Percentiles rank a stretch among this genome's conserved stretches.
phyloP scores from a whole-genome alignment of 2,113 vertebrate species.

The Lethenteron camtschaticum region DNA sequence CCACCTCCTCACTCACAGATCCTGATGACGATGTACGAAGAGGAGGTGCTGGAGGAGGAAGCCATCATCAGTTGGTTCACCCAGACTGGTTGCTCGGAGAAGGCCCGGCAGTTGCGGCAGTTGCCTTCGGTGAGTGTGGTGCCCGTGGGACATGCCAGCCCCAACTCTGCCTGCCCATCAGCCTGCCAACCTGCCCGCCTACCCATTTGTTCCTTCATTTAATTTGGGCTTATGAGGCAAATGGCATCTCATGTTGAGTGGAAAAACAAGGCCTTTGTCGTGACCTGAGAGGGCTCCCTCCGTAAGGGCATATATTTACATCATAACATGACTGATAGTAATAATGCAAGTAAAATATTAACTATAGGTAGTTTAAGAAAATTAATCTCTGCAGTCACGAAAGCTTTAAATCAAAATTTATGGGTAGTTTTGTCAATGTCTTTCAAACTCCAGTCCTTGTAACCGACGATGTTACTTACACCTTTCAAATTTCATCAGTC shows the following conservation, averaged over 20 bases:
- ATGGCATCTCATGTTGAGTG: background rate
- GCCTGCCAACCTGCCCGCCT: background rate
- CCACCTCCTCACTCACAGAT: constrained; percentile 28
- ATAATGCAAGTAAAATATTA: no score
- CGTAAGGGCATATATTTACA: no score
- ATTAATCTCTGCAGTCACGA: no score
- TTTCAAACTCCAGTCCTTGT: no score
- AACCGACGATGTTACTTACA: no score
- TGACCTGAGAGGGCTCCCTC: background rate
- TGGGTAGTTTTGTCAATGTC: no score
- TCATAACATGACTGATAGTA: no score
- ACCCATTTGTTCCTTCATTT: background rate
- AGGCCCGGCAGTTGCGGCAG: constrained; percentile 49
- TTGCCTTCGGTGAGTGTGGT: no score
- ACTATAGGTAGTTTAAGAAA: no score
- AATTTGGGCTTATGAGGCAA: background rate
- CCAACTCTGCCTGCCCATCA: no score
- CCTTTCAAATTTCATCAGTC: no score
- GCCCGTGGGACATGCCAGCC: constrained; percentile 44
- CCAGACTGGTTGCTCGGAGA: constrained; percentile 32
- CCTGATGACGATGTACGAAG: constrained; percentile 72
- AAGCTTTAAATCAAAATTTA: no score
- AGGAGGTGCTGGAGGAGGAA: constrained; percentile 84
- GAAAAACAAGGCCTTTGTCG: background rate
- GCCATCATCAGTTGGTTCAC: constrained; percentile 74